Evolutionary conservation across 2,113 vertebrate genomes (phyloP), one percentile per base, ranked within the genome.

Genomic region (Chinchilla lanigera): DNA sequence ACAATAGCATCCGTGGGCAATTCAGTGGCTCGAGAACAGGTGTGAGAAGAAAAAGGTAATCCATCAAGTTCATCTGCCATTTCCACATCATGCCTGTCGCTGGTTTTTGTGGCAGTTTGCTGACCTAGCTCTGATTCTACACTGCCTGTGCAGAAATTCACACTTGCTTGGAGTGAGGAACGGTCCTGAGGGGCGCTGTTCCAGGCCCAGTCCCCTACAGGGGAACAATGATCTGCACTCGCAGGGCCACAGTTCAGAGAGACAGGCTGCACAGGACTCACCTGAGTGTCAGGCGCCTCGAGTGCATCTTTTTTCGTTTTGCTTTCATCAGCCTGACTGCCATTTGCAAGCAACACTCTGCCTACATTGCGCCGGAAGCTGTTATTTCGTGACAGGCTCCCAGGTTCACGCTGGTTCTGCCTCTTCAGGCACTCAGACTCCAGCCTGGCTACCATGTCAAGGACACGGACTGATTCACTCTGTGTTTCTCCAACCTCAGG

Each of bases 381-480:
- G 98, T 99, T 99, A 98, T 97, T 99, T 20, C 99, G 98, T 0
- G 97, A 98, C 86, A 98, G 99, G 98, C 98, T 97, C 17, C 99
- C 99, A 0, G 98, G 98, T 26, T 99, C 99, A 0, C 98, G 98
- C 82, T 98, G 98, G 50, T 98, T 98, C 97, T 99, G 99, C 9
- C 98, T 98, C 97, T 97, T 98, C 98, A 99, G 98, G 97, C 99
- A 99, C 97, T 99, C 99, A 0, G 99, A 99, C 97, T 99, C 99
- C 93, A 99, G 98, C 98, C 94, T 99, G 54, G 99, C 99, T 87
- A 99, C 99, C 99, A 99, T 99, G 98, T 99, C 99, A 22, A 99
- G 98, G 92, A 99, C 99, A 0, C 98, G 98, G 93, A 99, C 86
- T 0, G 99, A 99, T 94, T 99, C 99, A 0, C 96, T 95, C 97